Conservation (phyloP, 1,140 invertebrate genomes). For the Acromyrmex heyeri region DNA sequence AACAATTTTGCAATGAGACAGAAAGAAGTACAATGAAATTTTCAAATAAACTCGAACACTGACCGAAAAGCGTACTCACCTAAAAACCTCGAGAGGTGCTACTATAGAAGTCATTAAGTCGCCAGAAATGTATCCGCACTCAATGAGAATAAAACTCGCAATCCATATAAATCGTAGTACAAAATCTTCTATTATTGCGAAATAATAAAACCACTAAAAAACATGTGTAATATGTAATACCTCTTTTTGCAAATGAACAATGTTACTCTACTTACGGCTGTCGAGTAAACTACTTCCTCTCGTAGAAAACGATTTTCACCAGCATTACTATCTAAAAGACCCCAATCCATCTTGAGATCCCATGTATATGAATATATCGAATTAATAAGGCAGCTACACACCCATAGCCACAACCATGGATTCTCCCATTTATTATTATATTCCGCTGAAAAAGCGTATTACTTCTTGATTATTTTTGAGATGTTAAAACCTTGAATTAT, state of each 20-base stretch:
- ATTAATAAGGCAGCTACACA: slow-evolving; percentile 91
- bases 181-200: slow-evolving; percentile 98
- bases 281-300: slow-evolving; percentile 90
- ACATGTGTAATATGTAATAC: slow-evolving; percentile 60
- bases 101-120: slow-evolving; percentile 96
- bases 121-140: slow-evolving; percentile 92
- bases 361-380: slow-evolving; percentile 94
- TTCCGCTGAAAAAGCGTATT: slow-evolving; percentile 77
- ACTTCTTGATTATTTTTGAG: background rate
- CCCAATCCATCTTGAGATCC: slow-evolving; percentile 98
- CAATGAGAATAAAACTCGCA: slow-evolving; percentile 94
- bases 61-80: slow-evolving; percentile 87
- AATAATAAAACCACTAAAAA: slow-evolving; percentile 96
- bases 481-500: background rate
- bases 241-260: background rate
- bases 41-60: background rate
- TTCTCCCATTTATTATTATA: slow-evolving; percentile 86
- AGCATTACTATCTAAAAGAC: slow-evolving; percentile 93
- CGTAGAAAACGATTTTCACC: slow-evolving; percentile 92
- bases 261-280: slow-evolving; percentile 85
- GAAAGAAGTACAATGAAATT: slow-evolving; percentile 19
- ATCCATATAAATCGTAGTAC: slow-evolving; percentile 97
- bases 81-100: slow-evolving; percentile 97
- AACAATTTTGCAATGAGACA: slow-evolving; percentile 20
- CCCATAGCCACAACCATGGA: slow-evolving; percentile 91